These are phyloP conservation scores for Aphelocoma coerulescens DNA, from an alignment of 2,113 vertebrate species.

Conservation along the genomic window DNA sequence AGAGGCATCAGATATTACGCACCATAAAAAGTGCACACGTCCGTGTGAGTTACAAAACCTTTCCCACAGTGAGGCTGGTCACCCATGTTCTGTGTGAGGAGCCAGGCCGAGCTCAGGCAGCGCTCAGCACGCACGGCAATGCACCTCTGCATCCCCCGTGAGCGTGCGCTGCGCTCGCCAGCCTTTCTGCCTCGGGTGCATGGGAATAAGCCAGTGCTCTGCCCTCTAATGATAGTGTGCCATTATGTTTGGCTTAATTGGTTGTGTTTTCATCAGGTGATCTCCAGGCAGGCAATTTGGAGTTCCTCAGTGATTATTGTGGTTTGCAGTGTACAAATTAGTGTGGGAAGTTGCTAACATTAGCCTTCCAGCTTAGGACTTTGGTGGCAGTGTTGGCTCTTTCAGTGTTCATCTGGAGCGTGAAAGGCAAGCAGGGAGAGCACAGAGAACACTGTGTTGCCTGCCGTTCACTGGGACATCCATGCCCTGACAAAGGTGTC, in stretches of 20 bases:
- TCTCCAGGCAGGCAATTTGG: neutral
- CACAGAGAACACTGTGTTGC: neutral
- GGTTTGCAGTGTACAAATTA: constrained; percentile 33
- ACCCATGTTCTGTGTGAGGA: fast-evolving
- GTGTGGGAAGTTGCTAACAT: neutral
- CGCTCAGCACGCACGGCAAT: fast-evolving
- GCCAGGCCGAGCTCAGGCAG: neutral
- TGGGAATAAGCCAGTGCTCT: neutral
- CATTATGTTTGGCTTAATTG: neutral
- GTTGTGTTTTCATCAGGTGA: constrained; percentile 2
- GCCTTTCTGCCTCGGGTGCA: neutral
- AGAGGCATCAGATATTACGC: fast-evolving
- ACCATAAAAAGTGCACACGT: neutral
- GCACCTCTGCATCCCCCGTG: fast-evolving
- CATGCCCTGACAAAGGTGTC: neutral
- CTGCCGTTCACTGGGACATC: fast-evolving
- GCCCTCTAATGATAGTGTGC: neutral
- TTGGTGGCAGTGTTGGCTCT: neutral
- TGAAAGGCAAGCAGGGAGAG: neutral
- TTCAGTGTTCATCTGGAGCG: fast-evolving
- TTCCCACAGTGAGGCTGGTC: neutral
- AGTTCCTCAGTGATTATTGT: neutral
- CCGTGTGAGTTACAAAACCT: neutral
- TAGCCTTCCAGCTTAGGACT: neutral
- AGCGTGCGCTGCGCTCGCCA: fast-evolving